Evolutionary conservation across 1,140 invertebrate genomes (phyloP).

Genomic region (Aporrectodea caliginosa): DNA sequence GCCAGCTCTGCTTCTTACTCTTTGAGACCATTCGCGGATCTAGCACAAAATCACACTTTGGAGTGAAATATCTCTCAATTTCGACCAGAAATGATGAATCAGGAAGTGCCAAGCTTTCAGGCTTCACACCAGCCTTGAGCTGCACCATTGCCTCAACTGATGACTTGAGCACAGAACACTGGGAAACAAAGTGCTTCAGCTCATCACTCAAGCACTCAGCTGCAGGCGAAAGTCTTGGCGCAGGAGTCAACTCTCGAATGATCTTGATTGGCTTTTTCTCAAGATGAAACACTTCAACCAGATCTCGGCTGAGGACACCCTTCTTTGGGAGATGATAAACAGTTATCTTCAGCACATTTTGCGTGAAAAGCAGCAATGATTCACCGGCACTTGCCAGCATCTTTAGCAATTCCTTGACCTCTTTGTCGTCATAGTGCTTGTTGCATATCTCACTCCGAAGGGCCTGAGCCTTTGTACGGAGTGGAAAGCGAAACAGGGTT

Average conservation of each 20-base stretch:
- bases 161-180: not conserved
- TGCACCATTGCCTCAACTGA: not conserved
- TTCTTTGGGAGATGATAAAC: slow-evolving; percentile 41
- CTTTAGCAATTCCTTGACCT: slow-evolving; percentile 41
- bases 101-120: not conserved
- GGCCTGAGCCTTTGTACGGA: slow-evolving; percentile 41
- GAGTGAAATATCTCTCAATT: not conserved
- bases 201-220: not conserved
- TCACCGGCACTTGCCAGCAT: slow-evolving; percentile 40
- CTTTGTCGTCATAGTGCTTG: slow-evolving; percentile 38
- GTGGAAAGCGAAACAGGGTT: slow-evolving; percentile 47
- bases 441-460: slow-evolving; percentile 44
- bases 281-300: slow-evolving; percentile 27
- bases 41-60: not conserved
- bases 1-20: slow-evolving; percentile 28
- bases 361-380: slow-evolving; percentile 48
- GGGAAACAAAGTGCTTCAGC: slow-evolving; percentile 10
- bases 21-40: not conserved
- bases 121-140: not conserved
- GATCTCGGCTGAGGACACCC: not conserved
- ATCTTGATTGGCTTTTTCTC: slow-evolving; percentile 29
- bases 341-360: slow-evolving; percentile 44
- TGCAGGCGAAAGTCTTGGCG: not conserved
- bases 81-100: not conserved
- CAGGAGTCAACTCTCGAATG: slow-evolving; percentile 17